A percentile compares a stretch with the other conserved stretches of the same genome.
These are phyloP conservation scores for Lophotis ruficrista DNA, from an alignment of 2,113 vertebrate genomes.

Conservation along the genomic window DNA sequence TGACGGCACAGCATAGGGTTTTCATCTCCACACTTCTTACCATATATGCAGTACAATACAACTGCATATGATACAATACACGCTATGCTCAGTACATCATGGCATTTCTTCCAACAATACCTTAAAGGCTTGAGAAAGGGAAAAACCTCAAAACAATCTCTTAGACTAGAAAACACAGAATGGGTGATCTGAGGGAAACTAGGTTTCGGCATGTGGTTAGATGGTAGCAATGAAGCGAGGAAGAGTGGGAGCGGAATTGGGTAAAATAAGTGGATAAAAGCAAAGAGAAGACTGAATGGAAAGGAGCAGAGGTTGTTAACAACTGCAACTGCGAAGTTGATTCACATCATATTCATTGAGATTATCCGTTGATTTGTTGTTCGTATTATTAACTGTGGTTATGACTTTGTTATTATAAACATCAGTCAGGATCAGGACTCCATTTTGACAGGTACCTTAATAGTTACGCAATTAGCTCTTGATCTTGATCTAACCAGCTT, in stretches of 20 bases:
- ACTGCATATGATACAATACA: neutral
- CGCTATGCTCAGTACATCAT: neutral
- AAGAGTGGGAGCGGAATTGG: neutral
- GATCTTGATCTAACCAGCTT: neutral
- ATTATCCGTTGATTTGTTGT: neutral
- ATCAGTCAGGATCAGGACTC: neutral
- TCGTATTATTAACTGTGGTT: neutral
- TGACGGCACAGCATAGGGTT: neutral
- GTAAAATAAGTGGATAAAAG: neutral
- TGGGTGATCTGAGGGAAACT: neutral
- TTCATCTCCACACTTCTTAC: neutral
- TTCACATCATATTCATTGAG: neutral
- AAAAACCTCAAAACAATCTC: neutral
- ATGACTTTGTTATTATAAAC: neutral
- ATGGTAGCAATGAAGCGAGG: neutral
- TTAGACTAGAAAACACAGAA: neutral
- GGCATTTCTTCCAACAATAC: neutral
- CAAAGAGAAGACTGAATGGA: neutral
- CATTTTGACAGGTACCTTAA: neutral
- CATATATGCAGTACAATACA: neutral
- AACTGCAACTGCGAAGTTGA: neutral
- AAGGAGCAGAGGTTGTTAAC: neutral
- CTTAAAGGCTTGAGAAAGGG: neutral
- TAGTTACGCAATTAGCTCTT: neutral
- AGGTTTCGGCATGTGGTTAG: neutral